Conservation (phyloP, 2,113 vertebrate species). For the Epinephelus cyanopodus region DNA sequence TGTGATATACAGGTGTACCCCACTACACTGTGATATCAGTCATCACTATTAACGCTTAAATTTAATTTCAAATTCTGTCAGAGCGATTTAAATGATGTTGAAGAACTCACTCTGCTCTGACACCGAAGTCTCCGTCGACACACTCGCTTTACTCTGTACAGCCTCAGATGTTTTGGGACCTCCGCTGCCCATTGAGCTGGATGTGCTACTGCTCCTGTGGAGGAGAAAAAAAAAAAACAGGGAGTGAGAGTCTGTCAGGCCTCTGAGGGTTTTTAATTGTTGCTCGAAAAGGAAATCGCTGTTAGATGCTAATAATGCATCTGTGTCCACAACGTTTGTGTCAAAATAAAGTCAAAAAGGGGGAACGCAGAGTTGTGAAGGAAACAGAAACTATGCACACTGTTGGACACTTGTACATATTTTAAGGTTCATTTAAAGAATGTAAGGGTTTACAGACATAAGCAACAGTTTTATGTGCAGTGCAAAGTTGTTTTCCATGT, state of each 20-base stretch:
- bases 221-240: not conserved
- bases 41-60: too few relatives aligned
- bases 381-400: not conserved
- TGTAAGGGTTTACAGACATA: not conserved
- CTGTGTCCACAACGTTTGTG: not conserved
- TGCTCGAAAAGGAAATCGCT: not conserved
- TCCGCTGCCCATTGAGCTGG: constrained; percentile 89
- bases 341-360: not conserved
- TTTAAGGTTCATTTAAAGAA: too few relatives aligned
- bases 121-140: constrained; percentile 63
- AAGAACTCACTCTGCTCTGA: constrained; percentile 76
- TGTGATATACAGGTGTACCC: too few relatives aligned
- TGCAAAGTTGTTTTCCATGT: too few relatives aligned
- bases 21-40: too few relatives aligned
- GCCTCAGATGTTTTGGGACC: constrained; percentile 85
- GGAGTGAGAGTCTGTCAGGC: not conserved
- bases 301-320: not conserved
- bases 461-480: too few relatives aligned
- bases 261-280: not conserved
- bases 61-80: not conserved
- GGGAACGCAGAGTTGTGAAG: not conserved
- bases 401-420: not conserved
- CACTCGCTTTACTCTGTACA: constrained; percentile 72
- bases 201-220: constrained; percentile 92
- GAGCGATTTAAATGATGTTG: not conserved